Evolutionary conservation across 2,113 vertebrate genomes (phyloP).

Genomic region (Stigmatopora nigra): DNA sequence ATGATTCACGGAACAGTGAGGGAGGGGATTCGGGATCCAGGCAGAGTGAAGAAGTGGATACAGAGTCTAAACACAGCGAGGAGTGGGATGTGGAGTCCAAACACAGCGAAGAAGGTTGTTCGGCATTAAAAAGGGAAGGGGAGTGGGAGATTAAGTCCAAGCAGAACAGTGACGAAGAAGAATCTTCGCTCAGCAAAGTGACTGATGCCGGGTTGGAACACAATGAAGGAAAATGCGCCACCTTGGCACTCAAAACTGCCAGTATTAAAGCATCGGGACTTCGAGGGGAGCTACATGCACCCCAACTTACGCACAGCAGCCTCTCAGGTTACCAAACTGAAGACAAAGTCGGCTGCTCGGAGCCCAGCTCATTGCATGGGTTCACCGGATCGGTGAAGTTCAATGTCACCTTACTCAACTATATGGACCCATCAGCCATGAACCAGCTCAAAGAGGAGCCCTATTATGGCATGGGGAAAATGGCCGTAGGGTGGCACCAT

Average conservation of each 20-base stretch:
- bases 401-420: constrained; percentile 92
- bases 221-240: constrained; percentile 42
- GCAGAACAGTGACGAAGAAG: constrained; percentile 56
- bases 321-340: constrained; percentile 52
- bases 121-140: constrained; percentile 47
- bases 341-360: constrained; percentile 54
- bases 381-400: constrained; percentile 58
- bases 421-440: constrained; percentile 90
- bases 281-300: constrained; percentile 40
- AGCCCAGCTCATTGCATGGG: constrained; percentile 46
- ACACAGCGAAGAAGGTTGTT: constrained; percentile 63
- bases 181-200: constrained; percentile 38
- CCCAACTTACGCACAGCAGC: constrained; percentile 52
- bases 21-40: constrained; percentile 58
- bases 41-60: constrained; percentile 63
- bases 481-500: constrained; percentile 98
- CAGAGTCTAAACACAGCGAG: constrained; percentile 67
- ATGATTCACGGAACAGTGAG: constrained; percentile 63
- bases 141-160: constrained; percentile 56
- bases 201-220: constrained; percentile 20
- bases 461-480: constrained; percentile 94
- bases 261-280: constrained; percentile 11
- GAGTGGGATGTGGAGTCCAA: constrained; percentile 63
- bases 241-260: constrained; percentile 25
- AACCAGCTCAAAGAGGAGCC: constrained; percentile 89